Base-by-base conservation (phyloP, 2,113 vertebrate genomes). In the Galeopterus variegatus region DNA sequence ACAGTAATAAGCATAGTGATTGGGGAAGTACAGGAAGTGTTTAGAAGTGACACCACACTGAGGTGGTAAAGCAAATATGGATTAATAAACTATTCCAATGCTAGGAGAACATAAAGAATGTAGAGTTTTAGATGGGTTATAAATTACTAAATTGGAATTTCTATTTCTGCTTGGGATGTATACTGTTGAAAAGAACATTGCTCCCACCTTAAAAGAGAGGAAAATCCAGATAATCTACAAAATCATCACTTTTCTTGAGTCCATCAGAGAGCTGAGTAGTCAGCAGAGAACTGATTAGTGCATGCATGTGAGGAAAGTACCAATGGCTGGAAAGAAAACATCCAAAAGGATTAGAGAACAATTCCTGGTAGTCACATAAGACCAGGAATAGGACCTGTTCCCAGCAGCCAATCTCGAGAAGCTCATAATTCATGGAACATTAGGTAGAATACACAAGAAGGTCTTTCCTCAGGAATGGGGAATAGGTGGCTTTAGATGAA, bases 1-100 rank as follows among this genome's bases (percentile, higher is more conserved):
- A 24, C 2, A 28, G 3, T 31, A 64, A 12, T 8, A 19, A 12
- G 15, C 31, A 58, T 8, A 10, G 3, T 1, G 8, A 41, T 12
- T 4, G 6, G 23, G 7, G 5, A 33, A 56, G 8, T 0, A 31
- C 3, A 21, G 18, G 33, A 23, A 64, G 1, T 15, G 6, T 19
- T 9, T 3, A 41, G 70, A 58, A 64, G 17, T 18, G 50, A 31
- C 19, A 48, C 50, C 3, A 67, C 75, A 41, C 23, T 12, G 58
- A 81, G 18, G 36, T 10, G 54, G 75, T 7, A 70, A 23, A 60
- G 33, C 41, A n/a, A 60, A 33, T 8, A 72, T 0, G 45, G 36
- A n/a, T 1, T 13, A 23, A 69, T 5, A 23, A 70, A 9, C 24
- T 14, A 23, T 18, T 33, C 45, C 19, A 10, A 14, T 18, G 45